Evolutionary conservation across 2,797 vertebrate species (phyloP), one percentile per base, ranked within the genome.

Genomic region (Semotilus atromaculatus): DNA sequence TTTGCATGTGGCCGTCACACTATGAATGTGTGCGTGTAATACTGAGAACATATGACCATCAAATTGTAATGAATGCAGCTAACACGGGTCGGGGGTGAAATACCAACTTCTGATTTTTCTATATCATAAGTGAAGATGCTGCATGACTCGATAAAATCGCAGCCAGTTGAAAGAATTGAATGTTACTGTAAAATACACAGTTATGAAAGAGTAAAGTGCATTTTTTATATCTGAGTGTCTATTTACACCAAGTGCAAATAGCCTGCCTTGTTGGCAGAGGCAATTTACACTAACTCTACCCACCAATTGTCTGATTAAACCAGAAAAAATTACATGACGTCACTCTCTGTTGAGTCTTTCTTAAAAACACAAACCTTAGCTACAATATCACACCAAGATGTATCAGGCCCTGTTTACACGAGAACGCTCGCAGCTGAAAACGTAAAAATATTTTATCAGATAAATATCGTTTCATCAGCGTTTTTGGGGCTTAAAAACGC

Each of bases 1-100:
- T 90, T 90, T 89, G 93, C 45, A 94, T 95, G 93, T 94, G 93
- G 93, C 87, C 93, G 92, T 92, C 92, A 93, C 94, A 90, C 90
- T 92, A 93, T 93, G 91, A 90, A 93, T 93, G 91, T 91, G 91
- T 60, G 16, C 2, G 40, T 90, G 91, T 87, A 88, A 88, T 92
- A 91, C 92, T 93, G 91, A 94, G 93, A 92, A 91, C 92, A 92
- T 94, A 91, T 93, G 91, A 91, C 85, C 87, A 78, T 78, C 55
- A 36, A n/a, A 55, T 13, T 51, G 3, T 3, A 21, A 67, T 8
- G 26, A 67, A 36, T 68, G 34, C 31, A 68, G 19, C 3, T 21
- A 74, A 51, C 19, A 31, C 1, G 3, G 14, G 14, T 16, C 5
- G 0, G 45, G 10, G 13, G 72, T 74, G 3, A 23, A 34, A 73